Evolutionary conservation across 2,113 vertebrate species (phyloP).

Genomic region (Prochilodus magdalenae): DNA sequence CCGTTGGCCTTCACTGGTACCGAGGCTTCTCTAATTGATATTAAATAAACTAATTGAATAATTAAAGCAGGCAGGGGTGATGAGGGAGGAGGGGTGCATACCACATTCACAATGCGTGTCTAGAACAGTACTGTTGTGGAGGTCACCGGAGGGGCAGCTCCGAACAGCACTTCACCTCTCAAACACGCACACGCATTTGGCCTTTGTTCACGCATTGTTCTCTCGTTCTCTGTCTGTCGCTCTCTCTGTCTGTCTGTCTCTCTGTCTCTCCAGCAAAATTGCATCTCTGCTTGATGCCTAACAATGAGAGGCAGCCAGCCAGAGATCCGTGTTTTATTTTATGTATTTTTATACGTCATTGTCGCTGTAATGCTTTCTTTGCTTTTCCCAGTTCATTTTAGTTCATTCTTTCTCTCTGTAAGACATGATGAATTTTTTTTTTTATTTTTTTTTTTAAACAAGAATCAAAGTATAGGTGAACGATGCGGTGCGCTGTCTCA

Average conservation of each 20-base stretch:
- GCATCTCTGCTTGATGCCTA: slow-evolving; percentile 40
- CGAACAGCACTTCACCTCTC: no score
- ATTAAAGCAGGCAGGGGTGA: background rate
- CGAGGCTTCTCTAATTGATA: background rate
- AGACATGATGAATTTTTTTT: background rate
- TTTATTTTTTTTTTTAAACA: no score
- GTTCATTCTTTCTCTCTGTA: background rate
- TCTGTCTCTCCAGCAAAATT: slow-evolving; percentile 34
- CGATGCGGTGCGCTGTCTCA: background rate
- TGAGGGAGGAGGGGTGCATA: background rate
- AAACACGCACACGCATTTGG: background rate
- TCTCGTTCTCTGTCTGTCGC: background rate
- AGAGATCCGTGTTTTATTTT: background rate
- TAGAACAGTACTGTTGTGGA: background rate
- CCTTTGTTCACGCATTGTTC: slow-evolving; percentile 8
- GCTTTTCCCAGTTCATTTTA: slow-evolving; percentile 28
- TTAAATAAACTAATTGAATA: background rate
- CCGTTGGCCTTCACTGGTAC: background rate
- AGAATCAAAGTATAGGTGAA: background rate
- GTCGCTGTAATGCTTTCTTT: slow-evolving; percentile 43
- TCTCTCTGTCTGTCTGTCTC: background rate
- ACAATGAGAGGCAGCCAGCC: slow-evolving; percentile 5
- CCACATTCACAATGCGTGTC: background rate
- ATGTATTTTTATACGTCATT: background rate
- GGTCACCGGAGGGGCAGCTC: background rate